phyloP scores from a whole-genome alignment of 2,113 vertebrate species.

The Holacanthus passer region DNA sequence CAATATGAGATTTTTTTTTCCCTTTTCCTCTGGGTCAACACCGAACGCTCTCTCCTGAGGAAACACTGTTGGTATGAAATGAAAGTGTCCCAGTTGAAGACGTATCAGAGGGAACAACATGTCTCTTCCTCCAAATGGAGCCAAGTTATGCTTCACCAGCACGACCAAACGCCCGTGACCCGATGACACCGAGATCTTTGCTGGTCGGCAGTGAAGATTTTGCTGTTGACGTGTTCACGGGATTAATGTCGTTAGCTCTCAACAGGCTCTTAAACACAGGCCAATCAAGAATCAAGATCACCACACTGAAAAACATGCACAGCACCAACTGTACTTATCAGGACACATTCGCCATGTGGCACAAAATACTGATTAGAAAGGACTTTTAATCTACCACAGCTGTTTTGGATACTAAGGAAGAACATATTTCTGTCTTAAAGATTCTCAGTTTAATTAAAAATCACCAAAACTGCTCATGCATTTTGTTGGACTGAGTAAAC shows the following conservation, averaged over 20 bases:
- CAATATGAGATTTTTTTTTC: slow-evolving; percentile 20
- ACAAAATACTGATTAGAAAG: neutral
- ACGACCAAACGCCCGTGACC: slow-evolving; percentile 4
- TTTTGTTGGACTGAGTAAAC: too few species aligned
- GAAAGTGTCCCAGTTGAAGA: slow-evolving; percentile 27
- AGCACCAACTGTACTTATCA: neutral
- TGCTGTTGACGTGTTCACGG: slow-evolving; percentile 4
- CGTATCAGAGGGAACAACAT: neutral
- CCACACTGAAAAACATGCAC: neutral
- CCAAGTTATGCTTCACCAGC: neutral
- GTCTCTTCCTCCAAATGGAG: slow-evolving; percentile 11
- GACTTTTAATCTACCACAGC: neutral
- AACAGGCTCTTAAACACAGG: slow-evolving; percentile 1
- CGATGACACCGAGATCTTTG: slow-evolving; percentile 15
- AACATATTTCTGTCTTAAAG: neutral
- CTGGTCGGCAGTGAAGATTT: slow-evolving; percentile 7
- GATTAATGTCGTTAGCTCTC: neutral
- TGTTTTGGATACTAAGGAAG: too few species aligned
- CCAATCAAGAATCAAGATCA: neutral
- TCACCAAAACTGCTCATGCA: neutral
- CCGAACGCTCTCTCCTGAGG: slow-evolving; percentile 12
- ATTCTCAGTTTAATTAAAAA: neutral
- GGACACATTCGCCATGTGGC: neutral
- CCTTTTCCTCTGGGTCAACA: slow-evolving; percentile 14
- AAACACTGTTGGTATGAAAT: slow-evolving; percentile 45